Evolutionary conservation across 2,888 invertebrate genomes (phyloP), one percentile per base, ranked within the genome.

Genomic region (Hemistola chrysoprasaria): DNA sequence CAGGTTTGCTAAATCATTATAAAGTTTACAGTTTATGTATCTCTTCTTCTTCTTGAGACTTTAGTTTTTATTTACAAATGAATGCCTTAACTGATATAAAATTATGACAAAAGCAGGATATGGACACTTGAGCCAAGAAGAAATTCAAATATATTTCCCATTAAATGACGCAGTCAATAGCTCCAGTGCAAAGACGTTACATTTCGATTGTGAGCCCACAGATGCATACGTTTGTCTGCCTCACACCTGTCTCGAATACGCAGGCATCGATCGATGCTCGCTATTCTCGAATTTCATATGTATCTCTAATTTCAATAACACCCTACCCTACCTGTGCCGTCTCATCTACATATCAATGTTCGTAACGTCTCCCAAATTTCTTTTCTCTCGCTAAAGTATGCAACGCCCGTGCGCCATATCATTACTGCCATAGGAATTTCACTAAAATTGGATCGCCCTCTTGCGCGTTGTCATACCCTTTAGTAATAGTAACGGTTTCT

Each of bases 281-380:
- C 65, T 63, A 70, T 72, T 75, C 73, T 78, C 72, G 73, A 79
- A 78, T 82, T 80, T 78, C 72, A 75, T 74, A 71, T 77, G 78
- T 83, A 83, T 85, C 78, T 82, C 76, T 86, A 84, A 86, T 86
- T 87, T 87, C 84, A 85, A 86, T 87, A 84, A 78, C 78, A 72
- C 78, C 82, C 80, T 74, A 72, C 69, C 64, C 74, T 84, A 83
- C 84, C 80, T 81, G 83, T 76, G 75, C 77, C 77, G 77, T 81
- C 83, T 78, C 81, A 87, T 87, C 79, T 86, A 76, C 87, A 87
- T 87, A 83, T 86, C 86, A 86, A 87, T 85, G 77, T 81, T 77
- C 77, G 74, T 68, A 70, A 70, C 74, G 78, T 78, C 78, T 79
- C 71, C 67, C 69, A 81, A 83, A 83, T 81, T 79, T 79, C 83